Base-by-base conservation (phyloP, 2,888 invertebrate genomes). In the Limnephilus lunatus region DNA sequence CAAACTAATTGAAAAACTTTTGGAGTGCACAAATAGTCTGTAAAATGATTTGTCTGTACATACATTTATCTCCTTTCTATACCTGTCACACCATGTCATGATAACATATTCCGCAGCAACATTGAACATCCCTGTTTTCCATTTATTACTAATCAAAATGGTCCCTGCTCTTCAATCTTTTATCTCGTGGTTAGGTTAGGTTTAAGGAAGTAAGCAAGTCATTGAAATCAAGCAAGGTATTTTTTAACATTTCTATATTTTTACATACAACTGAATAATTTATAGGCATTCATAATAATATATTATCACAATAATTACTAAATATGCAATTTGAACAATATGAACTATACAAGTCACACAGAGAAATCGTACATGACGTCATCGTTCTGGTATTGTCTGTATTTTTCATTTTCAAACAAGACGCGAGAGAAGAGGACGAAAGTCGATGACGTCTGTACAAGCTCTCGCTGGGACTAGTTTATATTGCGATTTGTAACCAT, bases 251-350 rank as follows among this genome's bases (percentile, higher is more conserved):
- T 85, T 80, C 93, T 94, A 94, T 94, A 93, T 93, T 93, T 94
- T 93, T 94, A 93, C 93, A 93, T 94, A 94, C 94, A 94, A 93
- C 94, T 93, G 94, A 94, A 93, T 93, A 81, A 92, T 93, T 92
- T 91, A 92, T 85, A 92, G 90, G 93, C 93, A 93, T 93, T 92
- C 91, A 94, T 93, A 93, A 94, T 93, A 93, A 92, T 92, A 94
- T 92, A 93, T 93, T 93, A 93, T 89, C 81, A 94, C 92, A 93
- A 93, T 89, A 93, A 93, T 89, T 30, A 94, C 92, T 93, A 94
- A 93, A 90, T 89, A 89, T 80, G 25, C 80, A 80, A 80, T 80
- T 81, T 89, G 19, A 89, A 80, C 88, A 88, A 80, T 80, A 68
- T 88, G 32, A 12, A 44, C 44, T 44, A 44, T 44, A 44, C 12